Conservation (phyloP, 37 sponge, comb jelly and placozoan genomes). For the Haliclona indistincta region DNA sequence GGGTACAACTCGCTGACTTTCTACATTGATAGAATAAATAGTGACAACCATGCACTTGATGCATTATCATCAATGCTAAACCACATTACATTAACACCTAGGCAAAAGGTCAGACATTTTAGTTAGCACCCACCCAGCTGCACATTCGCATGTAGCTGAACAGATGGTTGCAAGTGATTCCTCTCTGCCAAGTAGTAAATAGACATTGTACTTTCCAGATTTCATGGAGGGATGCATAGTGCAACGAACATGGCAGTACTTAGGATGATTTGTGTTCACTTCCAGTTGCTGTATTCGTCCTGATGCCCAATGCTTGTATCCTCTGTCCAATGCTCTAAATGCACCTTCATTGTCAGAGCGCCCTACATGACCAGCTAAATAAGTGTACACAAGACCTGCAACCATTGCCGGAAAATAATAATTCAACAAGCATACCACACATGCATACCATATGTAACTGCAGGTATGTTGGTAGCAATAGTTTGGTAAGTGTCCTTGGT, state of each 20-base stretch:
- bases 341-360: slow-evolving; percentile 18
- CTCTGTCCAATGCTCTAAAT: slow-evolving; percentile 34
- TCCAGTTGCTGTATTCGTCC: slow-evolving; percentile 28
- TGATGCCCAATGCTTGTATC: slow-evolving; percentile 38
- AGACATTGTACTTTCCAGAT: slow-evolving; percentile 12
- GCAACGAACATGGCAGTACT: slow-evolving; percentile 32
- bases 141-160: slow-evolving; percentile 22
- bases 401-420: neutral
- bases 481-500: neutral
- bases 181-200: slow-evolving; percentile 7
- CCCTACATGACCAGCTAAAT: slow-evolving; percentile 26
- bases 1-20: slow-evolving; percentile 16
- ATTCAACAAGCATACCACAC: no score
- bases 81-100: neutral
- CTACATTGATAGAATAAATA: neutral
- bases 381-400: slow-evolving; percentile 13
- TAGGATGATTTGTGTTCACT: slow-evolving; percentile 32
- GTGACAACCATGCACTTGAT: no score
- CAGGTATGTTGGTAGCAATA: neutral
- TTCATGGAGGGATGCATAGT: slow-evolving; percentile 42
- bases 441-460: neutral
- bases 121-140: slow-evolving; percentile 15
- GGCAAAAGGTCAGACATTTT: neutral
- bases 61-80: no score
- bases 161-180: neutral